Conservation (phyloP, 2,113 vertebrate species). For the Callospermophilus lateralis region DNA sequence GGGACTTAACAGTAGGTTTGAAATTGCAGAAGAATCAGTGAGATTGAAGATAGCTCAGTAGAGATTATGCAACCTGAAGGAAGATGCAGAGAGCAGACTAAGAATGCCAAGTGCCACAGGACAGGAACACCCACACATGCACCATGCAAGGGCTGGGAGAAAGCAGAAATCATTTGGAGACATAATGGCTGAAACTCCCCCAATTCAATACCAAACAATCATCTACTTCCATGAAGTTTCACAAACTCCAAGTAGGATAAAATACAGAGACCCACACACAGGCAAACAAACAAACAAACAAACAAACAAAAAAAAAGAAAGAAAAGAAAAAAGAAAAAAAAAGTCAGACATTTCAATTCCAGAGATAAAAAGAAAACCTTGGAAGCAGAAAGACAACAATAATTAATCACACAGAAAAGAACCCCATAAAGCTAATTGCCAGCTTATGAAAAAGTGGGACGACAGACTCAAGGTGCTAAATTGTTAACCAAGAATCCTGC, state of each 20-base stretch:
- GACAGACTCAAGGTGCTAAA: neutral
- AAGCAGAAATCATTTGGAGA: neutral
- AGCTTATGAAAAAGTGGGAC: neutral
- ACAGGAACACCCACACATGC: fast-evolving
- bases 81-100: too few relatives aligned
- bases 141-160: too few relatives aligned
- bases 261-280: neutral
- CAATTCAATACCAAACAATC: too few relatives aligned
- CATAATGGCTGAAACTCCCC: neutral
- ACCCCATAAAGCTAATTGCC: neutral
- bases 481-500: neutral
- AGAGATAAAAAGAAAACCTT: neutral
- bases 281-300: too few relatives aligned
- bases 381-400: neutral
- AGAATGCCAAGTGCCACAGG: fast-evolving
- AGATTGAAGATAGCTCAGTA: neutral
- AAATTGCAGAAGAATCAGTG: neutral
- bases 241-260: neutral
- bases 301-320: too few relatives aligned
- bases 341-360: neutral
- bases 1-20: too few relatives aligned
- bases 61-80: neutral
- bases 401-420: neutral
- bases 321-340: too few relatives aligned
- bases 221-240: neutral